phyloP scores from a whole-genome alignment of 2,888 invertebrate species.

The Apomyelois bistriatella region DNA sequence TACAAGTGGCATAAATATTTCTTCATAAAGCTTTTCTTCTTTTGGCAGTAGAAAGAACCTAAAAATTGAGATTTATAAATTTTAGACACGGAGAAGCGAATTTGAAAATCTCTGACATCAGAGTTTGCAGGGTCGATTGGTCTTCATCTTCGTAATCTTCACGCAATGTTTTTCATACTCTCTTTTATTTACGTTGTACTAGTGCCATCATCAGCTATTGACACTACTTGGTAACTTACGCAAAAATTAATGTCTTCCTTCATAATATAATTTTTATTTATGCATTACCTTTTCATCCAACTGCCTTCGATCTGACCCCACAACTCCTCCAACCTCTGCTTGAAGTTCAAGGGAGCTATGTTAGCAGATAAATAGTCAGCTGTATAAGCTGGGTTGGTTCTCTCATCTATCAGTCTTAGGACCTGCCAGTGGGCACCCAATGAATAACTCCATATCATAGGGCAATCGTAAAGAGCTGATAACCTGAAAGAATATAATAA shows the following conservation, averaged over 20 bases:
- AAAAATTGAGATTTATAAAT: not conserved
- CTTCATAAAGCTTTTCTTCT: conserved; percentile 9
- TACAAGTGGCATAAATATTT: conserved; percentile 19
- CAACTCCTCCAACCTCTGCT: conserved; percentile 15
- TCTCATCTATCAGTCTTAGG: conserved; percentile 20
- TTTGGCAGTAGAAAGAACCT: not conserved
- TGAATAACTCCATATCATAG: conserved; percentile 22
- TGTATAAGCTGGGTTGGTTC: conserved; percentile 23
- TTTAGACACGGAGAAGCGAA: not conserved
- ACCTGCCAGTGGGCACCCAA: conserved; percentile 19
- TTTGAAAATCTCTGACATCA: too few species aligned
- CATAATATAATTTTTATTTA: too few species aligned
- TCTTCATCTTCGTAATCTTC: too few species aligned
- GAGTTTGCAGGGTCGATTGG: too few species aligned
- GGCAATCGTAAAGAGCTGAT: conserved; percentile 24
- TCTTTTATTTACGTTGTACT: too few species aligned
- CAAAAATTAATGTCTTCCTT: too few species aligned
- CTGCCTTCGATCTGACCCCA: conserved; percentile 12
- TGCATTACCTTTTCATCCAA: conserved; percentile 1
- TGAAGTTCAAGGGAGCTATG: conserved; percentile 17
- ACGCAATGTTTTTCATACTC: too few species aligned
- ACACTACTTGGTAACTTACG: too few species aligned
- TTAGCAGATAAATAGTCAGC: conserved; percentile 13
- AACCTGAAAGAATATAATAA: conserved; percentile 22
- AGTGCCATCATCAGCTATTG: too few species aligned